Conservation (phyloP, 2,113 vertebrate genomes). For the Thymallus thymallus region DNA sequence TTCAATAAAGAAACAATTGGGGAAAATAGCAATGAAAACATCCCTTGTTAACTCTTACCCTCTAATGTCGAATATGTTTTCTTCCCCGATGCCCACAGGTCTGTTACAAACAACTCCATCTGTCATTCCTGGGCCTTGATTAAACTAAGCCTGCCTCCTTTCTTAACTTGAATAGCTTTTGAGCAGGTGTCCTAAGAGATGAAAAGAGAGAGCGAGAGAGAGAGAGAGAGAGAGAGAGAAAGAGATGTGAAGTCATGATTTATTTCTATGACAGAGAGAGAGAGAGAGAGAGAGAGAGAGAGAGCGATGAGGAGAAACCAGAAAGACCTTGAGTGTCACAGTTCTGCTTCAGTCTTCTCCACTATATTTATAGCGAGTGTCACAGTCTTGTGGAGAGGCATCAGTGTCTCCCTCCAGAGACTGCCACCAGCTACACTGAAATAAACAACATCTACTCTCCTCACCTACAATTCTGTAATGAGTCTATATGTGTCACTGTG, state of each 20-base stretch:
- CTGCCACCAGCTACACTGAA: neutral
- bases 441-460: neutral
- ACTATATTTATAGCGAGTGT: conserved; percentile 36
- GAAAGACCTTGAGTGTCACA: conserved; percentile 59
- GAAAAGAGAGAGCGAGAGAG: conserved; percentile 1
- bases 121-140: conserved; percentile 21
- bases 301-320: conserved; percentile 51
- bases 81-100: neutral
- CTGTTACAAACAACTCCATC: neutral
- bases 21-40: neutral
- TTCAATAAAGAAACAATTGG: neutral
- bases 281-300: conserved; percentile 42
- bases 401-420: neutral
- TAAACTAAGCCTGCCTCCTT: neutral
- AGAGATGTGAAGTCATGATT: neutral
- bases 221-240: neutral
- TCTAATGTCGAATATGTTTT: neutral
- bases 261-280: conserved; percentile 4
- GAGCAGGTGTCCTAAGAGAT: neutral
- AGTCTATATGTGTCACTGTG: neutral
- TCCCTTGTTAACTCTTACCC: neutral
- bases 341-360: conserved; percentile 34
- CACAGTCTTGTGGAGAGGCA: conserved; percentile 23
- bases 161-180: neutral
- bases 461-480: neutral